phyloP scores from a whole-genome alignment of 2,888 invertebrate genomes.

The Lasioglossum figueresi region DNA sequence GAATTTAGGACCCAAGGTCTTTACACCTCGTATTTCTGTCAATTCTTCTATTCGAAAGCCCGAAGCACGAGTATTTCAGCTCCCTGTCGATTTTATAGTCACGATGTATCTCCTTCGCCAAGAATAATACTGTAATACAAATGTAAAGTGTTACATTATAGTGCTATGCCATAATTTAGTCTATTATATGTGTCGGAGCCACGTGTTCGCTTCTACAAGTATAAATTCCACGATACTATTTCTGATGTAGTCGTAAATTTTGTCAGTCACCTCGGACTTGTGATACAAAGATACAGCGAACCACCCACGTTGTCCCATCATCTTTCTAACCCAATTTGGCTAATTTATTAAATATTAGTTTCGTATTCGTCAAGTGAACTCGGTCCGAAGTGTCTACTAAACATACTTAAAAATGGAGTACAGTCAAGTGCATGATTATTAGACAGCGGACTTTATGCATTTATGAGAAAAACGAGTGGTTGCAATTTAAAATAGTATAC shows the following conservation, averaged over 20 bases:
- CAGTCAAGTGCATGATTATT: too few relatives aligned
- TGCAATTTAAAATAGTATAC: too few relatives aligned
- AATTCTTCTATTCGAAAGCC: background rate
- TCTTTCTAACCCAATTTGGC: background rate
- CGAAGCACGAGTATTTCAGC: background rate
- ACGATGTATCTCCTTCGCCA: background rate
- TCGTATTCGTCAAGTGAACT: background rate
- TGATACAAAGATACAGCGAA: background rate
- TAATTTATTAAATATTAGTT: background rate
- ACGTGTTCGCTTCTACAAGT: background rate
- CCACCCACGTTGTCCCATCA: background rate
- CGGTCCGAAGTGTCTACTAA: too few relatives aligned
- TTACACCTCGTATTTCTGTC: slow-evolving; percentile 11
- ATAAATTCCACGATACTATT: background rate
- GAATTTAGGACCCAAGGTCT: background rate
- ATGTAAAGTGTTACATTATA: background rate
- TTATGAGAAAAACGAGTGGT: too few relatives aligned
- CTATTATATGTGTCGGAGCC: background rate
- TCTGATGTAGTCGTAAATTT: background rate
- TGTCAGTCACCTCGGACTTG: background rate
- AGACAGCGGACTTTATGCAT: too few relatives aligned
- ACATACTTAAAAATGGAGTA: too few relatives aligned
- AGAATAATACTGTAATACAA: slow-evolving; percentile 11
- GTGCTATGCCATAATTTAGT: background rate
- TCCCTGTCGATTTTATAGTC: slow-evolving; percentile 11